Evolutionary conservation across 2,113 vertebrate species (phyloP).

Genomic region (Cichladusa arquata): DNA sequence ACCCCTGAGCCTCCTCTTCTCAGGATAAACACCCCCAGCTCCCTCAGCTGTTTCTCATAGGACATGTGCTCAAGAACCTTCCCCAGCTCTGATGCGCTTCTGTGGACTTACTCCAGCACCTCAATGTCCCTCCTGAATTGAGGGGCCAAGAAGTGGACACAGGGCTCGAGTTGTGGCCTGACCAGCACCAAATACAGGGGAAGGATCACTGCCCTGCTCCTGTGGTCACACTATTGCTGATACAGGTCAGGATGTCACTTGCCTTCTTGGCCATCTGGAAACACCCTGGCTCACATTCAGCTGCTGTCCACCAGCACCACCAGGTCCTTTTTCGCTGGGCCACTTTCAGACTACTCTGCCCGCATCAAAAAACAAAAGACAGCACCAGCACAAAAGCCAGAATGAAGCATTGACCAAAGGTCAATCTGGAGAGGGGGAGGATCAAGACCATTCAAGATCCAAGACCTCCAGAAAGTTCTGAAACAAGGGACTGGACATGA

Average conservation of each 20-base stretch:
- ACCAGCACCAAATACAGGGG: not conserved
- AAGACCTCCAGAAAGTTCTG: too few species aligned
- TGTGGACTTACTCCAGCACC: not conserved
- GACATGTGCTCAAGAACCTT: too few species aligned
- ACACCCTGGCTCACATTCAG: not conserved
- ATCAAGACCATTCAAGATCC: too few species aligned
- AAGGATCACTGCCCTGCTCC: not conserved
- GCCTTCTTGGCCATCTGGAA: not conserved
- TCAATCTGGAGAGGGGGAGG: too few species aligned
- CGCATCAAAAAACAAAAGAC: too few species aligned
- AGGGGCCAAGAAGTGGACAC: not conserved
- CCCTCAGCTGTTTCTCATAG: not conserved
- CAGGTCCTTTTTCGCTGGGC: not conserved
- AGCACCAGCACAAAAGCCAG: too few species aligned
- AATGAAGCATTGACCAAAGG: too few species aligned
- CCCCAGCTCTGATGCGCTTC: not conserved
- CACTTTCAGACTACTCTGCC: too few species aligned
- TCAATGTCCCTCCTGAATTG: not conserved
- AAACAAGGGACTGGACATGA: too few species aligned
- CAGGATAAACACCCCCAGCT: not conserved
- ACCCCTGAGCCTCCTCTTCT: not conserved
- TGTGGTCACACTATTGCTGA: not conserved
- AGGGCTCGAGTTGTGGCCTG: not conserved
- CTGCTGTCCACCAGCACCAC: not conserved
- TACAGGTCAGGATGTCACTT: not conserved